Conservation (phyloP, 1,140 invertebrate species). For the Cydia splendana region DNA sequence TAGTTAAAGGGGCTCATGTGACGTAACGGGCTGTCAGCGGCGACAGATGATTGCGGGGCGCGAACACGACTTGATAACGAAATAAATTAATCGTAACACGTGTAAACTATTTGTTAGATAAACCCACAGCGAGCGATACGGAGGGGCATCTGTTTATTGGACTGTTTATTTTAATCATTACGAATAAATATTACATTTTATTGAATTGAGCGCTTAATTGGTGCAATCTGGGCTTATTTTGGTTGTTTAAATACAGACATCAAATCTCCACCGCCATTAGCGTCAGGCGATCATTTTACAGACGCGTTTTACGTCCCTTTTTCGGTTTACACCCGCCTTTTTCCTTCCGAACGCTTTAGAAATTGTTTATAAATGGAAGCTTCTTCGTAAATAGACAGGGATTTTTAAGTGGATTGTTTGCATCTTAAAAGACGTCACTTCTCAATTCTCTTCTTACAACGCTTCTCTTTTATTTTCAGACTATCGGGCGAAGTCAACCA, state of each 20-base stretch:
- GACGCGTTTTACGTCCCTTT: constrained; percentile 15
- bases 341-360: constrained; percentile 62
- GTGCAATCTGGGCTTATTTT: constrained; percentile 46
- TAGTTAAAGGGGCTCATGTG: constrained; percentile 34
- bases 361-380: constrained; percentile 58
- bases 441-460: neutral
- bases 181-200: constrained; percentile 30
- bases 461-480: constrained; percentile 46
- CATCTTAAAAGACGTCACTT: constrained; percentile 21
- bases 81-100: constrained; percentile 73
- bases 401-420: constrained; percentile 60
- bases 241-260: constrained; percentile 25
- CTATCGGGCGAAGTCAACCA: constrained; percentile 69
- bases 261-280: constrained; percentile 23
- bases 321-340: constrained; percentile 36
- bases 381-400: constrained; percentile 54
- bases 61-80: constrained; percentile 63
- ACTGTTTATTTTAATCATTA: constrained; percentile 41
- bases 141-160: constrained; percentile 60
- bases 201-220: constrained; percentile 53
- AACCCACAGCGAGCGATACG: constrained; percentile 52
- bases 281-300: constrained; percentile 24
- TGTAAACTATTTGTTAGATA: constrained; percentile 75
- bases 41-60: constrained; percentile 61
- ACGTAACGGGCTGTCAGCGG: constrained; percentile 50